phyloP scores from a whole-genome alignment of 2,888 invertebrate genomes.

The Acrobasis repandana region DNA sequence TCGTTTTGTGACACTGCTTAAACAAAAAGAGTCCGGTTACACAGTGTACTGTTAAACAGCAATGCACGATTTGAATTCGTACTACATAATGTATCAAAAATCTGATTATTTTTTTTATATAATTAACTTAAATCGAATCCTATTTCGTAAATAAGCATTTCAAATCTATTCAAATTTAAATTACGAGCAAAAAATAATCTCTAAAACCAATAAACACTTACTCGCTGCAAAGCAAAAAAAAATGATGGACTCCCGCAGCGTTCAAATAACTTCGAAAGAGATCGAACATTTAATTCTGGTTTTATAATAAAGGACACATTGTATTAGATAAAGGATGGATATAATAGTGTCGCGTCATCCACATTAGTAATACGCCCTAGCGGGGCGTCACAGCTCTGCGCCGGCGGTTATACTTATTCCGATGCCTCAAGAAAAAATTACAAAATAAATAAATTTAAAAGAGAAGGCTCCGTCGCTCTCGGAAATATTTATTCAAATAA shows the following conservation, averaged over 20 bases:
- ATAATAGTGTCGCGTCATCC: slow-evolving; percentile 79
- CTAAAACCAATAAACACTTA: slow-evolving; percentile 71
- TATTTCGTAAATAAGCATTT: slow-evolving; percentile 44
- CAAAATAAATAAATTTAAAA: slow-evolving; percentile 69
- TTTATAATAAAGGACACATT: slow-evolving; percentile 79
- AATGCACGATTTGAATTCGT: slow-evolving; percentile 15
- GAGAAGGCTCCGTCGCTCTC: slow-evolving; percentile 58
- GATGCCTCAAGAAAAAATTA: slow-evolving; percentile 52
- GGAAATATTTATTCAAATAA: slow-evolving; percentile 81
- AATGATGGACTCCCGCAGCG: slow-evolving; percentile 72
- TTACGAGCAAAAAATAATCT: slow-evolving; percentile 53
- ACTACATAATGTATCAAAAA: slow-evolving; percentile 14
- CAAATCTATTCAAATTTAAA: slow-evolving; percentile 55
- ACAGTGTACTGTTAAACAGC: background rate
- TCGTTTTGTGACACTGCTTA: slow-evolving; percentile 2
- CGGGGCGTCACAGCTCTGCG: slow-evolving; percentile 62
- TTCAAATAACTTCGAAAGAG: slow-evolving; percentile 71
- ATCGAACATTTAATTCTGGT: slow-evolving; percentile 73
- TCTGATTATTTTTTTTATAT: slow-evolving; percentile 29
- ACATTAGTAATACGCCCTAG: slow-evolving; percentile 70
- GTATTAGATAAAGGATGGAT: slow-evolving; percentile 78
- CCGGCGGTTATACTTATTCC: slow-evolving; percentile 44
- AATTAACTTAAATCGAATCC: slow-evolving; percentile 36
- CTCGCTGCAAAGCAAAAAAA: slow-evolving; percentile 59
- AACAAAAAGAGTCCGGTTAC: slow-evolving; percentile 12